Evolutionary conservation across 2,888 invertebrate species (phyloP), one percentile per base, ranked within the genome.

Genomic region (Sphecodes monilicornis): DNA sequence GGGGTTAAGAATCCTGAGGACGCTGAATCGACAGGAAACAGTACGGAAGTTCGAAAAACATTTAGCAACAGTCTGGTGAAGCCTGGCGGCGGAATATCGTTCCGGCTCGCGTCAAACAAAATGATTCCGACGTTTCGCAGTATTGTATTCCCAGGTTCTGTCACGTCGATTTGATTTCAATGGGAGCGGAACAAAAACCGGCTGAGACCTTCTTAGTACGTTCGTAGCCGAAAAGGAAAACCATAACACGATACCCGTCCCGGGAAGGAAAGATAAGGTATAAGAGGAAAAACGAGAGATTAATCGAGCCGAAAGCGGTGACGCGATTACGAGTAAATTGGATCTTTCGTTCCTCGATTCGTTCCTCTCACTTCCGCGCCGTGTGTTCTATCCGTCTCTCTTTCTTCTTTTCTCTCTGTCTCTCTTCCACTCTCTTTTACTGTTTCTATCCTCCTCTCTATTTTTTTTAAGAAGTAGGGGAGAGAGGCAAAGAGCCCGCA

Each of bases 241-340:
- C 70, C 78, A 86, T 82, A 89, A 82, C 72, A 75, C 78, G 80
- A 78, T 80, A 82, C 87, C n/a, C 22, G 76, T 72, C 68, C 39
- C 70, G 32, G 18, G 68, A 22, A 74, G 60, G 36, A 70, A 71
- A 82, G 85, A 76, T 87, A 82, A 89, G 69, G 43, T 71, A 39
- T 77, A 83, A 85, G 84, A 77, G 81, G 74, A 82, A 76, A 78
- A 81, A 86, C 74, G 80, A 80, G 82, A 86, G 86, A 90, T 90
- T 91, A 91, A 91, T 91, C 90, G 88, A 76, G 69, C 84, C 80
- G 84, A 87, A 87, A 88, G 87, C 86, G 91, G 88, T 91, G 91
- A 90, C 89, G 88, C 90, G 90, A 90, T 90, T 91, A 91, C 88
- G 85, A 81, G 88, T 90, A 90, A 90, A 91, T 90, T 91, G 89